Evolutionary conservation across 2,888 invertebrate genomes (phyloP).

Genomic region (Pilophorus perplexus): DNA sequence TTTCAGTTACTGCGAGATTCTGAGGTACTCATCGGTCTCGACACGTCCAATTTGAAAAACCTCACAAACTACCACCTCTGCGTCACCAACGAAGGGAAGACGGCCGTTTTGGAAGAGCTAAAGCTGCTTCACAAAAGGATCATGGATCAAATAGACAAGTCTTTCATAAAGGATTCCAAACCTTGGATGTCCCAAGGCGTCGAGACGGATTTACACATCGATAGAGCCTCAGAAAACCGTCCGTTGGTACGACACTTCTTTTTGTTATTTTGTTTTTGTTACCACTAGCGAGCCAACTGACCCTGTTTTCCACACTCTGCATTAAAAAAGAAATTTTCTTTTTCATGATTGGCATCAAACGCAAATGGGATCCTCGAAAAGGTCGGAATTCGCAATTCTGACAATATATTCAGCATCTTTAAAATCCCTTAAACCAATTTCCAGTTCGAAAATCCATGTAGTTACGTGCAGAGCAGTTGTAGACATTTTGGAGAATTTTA

Average conservation of each 20-base stretch:
- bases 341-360: no score
- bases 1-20: constrained; percentile 42
- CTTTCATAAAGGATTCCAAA: constrained; percentile 38
- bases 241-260: constrained; percentile 45
- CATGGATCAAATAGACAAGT: constrained; percentile 42
- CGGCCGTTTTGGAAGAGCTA: constrained; percentile 44
- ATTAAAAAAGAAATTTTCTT: no score
- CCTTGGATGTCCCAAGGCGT: constrained; percentile 46
- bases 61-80: constrained; percentile 47
- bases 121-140: constrained; percentile 35
- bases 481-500: no score
- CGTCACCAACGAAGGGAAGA: constrained; percentile 45
- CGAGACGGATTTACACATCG: constrained; percentile 46
- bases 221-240: constrained; percentile 41
- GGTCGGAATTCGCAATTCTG: no score
- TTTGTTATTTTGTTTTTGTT: no score
- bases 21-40: constrained; percentile 47
- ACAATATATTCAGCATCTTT: no score
- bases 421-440: no score
- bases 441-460: no score
- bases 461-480: no score
- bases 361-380: no score
- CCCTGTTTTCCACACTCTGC: no score
- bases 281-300: no score
- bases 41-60: constrained; percentile 42